phyloP scores from a whole-genome alignment of 1,140 invertebrate species.

The Brachionus plicatilis region DNA sequence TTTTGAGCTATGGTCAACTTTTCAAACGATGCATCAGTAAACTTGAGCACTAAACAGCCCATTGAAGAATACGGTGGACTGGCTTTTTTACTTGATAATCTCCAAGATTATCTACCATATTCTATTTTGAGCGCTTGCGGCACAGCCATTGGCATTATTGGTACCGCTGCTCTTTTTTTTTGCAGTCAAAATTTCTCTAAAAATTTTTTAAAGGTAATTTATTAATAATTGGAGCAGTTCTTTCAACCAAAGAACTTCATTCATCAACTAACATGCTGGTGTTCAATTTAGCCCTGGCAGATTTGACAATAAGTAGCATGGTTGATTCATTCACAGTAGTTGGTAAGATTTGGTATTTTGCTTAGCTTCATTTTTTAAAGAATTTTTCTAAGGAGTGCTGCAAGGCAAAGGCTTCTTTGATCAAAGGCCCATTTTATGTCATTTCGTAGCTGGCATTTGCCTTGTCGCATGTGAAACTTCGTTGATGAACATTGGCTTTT shows the following conservation, averaged over 20 bases:
- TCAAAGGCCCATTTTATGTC: slow-evolving; percentile 44
- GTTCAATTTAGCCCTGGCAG: slow-evolving; percentile 50
- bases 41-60: background rate
- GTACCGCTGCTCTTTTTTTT: background rate
- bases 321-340: slow-evolving; percentile 51
- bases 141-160: background rate
- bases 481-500: slow-evolving; percentile 45
- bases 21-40: background rate
- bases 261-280: slow-evolving; percentile 47
- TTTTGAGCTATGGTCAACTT: background rate
- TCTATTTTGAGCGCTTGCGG: background rate
- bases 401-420: slow-evolving; percentile 46
- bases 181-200: background rate
- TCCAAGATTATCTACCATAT: background rate
- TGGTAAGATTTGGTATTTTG: slow-evolving; percentile 44
- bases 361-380: background rate
- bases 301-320: slow-evolving; percentile 47
- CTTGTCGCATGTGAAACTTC: slow-evolving; percentile 46
- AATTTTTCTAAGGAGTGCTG: slow-evolving; percentile 26
- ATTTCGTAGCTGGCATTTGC: slow-evolving; percentile 45
- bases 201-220: background rate
- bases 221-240: slow-evolving; percentile 28
- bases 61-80: background rate
- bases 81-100: background rate
- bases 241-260: slow-evolving; percentile 34